Conservation (phyloP, 2,888 invertebrate species). For the Chloromyia formosa region DNA sequence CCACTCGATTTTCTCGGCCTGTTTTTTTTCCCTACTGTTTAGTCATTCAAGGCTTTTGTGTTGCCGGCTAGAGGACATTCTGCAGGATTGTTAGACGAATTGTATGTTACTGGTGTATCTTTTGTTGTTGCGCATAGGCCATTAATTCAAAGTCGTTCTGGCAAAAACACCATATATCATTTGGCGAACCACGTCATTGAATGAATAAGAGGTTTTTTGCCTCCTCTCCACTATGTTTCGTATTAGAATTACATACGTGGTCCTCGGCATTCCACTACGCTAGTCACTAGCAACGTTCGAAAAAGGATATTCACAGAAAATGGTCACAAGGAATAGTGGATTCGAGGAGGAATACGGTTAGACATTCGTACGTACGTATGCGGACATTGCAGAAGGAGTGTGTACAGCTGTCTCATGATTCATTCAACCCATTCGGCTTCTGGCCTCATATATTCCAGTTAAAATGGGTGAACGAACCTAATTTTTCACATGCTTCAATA, state of each 20-base stretch:
- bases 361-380: not conserved
- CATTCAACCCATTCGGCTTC: not conserved
- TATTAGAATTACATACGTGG: not conserved
- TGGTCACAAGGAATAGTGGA: not conserved
- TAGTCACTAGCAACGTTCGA: too few species aligned
- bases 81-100: not conserved
- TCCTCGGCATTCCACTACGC: too few species aligned
- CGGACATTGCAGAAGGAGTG: not conserved
- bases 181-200: slow-evolving; percentile 27
- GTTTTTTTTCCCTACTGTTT: slow-evolving; percentile 17
- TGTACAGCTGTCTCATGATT: not conserved
- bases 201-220: slow-evolving; percentile 37
- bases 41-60: slow-evolving; percentile 10
- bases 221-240: not conserved
- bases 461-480: not conserved
- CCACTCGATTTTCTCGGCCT: slow-evolving; percentile 8
- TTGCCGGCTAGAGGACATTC: slow-evolving; percentile 23
- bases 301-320: not conserved
- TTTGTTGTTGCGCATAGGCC: slow-evolving; percentile 33
- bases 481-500: not conserved
- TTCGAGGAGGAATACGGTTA: not conserved
- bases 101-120: slow-evolving; percentile 20
- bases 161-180: slow-evolving; percentile 38
- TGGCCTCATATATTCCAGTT: slow-evolving; percentile 13
- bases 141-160: slow-evolving; percentile 32